phyloP scores from a whole-genome alignment of 2,113 vertebrate genomes.

The Sinocyclocheilus maitianheensis region DNA sequence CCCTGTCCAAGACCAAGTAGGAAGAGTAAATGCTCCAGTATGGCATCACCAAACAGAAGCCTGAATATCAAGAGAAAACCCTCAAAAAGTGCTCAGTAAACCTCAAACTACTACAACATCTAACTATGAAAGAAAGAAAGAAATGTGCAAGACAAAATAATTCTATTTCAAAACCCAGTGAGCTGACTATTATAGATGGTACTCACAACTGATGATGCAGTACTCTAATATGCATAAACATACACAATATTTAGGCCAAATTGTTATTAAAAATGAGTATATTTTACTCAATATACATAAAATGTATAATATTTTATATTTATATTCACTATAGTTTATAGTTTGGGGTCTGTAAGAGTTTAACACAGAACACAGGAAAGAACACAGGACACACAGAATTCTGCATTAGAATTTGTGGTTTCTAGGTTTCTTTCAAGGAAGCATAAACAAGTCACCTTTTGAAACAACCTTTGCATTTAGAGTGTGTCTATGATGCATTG shows the following conservation, averaged over 20 bases:
- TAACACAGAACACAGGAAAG: too few species aligned
- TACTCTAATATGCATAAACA: background rate
- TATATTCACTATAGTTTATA: background rate
- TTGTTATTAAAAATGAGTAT: background rate
- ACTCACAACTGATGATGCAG: background rate
- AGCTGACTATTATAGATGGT: background rate
- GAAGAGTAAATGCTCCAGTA: constrained; percentile 34
- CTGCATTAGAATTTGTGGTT: background rate
- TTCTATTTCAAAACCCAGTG: background rate
- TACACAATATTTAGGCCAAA: background rate
- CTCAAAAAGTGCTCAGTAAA: background rate
- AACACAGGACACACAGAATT: background rate
- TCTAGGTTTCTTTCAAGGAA: background rate
- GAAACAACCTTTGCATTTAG: background rate
- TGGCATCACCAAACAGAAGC: constrained; percentile 37
- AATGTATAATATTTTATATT: background rate
- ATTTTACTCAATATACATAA: background rate
- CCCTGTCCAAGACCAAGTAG: constrained; percentile 55
- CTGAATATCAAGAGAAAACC: constrained; percentile 1
- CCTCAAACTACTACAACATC: constrained; percentile 21
- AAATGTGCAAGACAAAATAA: background rate
- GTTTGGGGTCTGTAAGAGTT: background rate
- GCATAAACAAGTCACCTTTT: background rate
- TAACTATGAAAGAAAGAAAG: constrained; percentile 18
- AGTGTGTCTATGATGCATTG: background rate